These are phyloP conservation scores for Scylla paramamosain DNA, from an alignment of 1,140 invertebrate genomes.

Conservation along the genomic window DNA sequence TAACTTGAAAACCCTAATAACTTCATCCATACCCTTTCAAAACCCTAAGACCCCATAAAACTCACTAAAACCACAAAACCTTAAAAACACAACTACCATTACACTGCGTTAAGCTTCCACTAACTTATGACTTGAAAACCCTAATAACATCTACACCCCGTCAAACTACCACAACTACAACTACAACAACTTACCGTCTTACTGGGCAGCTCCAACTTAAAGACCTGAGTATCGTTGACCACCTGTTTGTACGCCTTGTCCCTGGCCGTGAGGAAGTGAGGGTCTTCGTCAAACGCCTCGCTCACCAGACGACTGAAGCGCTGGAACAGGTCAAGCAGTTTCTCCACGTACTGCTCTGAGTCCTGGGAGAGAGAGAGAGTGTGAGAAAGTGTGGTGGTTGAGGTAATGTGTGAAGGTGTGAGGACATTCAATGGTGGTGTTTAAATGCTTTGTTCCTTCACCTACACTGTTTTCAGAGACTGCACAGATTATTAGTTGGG, in stretches of 20 bases:
- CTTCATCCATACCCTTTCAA: too few species aligned
- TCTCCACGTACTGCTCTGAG: slow-evolving; percentile 99
- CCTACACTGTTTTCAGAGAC: too few species aligned
- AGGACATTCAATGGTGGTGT: not conserved
- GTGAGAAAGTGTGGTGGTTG: too few species aligned
- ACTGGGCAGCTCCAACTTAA: slow-evolving; percentile 88
- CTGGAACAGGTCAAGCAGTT: slow-evolving; percentile 95
- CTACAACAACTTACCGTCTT: slow-evolving; percentile 82
- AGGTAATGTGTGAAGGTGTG: not conserved
- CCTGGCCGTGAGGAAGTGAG: slow-evolving; percentile 96
- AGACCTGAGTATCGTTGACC: slow-evolving; percentile 99
- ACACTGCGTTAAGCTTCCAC: too few species aligned
- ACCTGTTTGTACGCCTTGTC: slow-evolving; percentile 99
- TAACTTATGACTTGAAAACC: too few species aligned
- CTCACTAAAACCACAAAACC: too few species aligned
- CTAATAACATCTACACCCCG: too few species aligned
- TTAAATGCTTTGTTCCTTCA: too few species aligned
- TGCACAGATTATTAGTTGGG: too few species aligned
- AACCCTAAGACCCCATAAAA: too few species aligned
- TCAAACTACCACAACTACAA: not conserved
- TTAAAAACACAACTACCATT: too few species aligned
- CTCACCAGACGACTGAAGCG: slow-evolving; percentile 95
- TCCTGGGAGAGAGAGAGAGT: slow-evolving; percentile 83
- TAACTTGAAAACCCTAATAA: too few species aligned
- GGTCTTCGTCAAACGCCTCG: slow-evolving; percentile 98